Conservation (phyloP, 2,888 invertebrate species). For the Drosophila mulleri region DNA sequence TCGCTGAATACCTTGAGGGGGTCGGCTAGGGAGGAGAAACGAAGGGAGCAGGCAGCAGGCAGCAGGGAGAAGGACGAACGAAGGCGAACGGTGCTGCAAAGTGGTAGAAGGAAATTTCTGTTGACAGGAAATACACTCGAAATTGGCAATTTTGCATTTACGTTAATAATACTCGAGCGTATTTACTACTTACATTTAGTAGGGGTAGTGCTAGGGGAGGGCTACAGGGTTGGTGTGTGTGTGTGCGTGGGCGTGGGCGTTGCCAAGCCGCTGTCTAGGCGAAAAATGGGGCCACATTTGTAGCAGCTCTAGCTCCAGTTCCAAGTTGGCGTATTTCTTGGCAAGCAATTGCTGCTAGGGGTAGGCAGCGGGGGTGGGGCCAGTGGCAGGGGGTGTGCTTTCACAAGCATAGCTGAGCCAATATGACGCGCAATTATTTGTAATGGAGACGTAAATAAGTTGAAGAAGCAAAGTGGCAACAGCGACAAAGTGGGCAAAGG, state of each 20-base stretch:
- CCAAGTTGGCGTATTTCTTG: slow-evolving; percentile 30
- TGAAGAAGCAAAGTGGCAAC: slow-evolving; percentile 81
- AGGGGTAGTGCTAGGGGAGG: background rate
- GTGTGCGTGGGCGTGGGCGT: slow-evolving; percentile 24
- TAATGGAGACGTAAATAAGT: slow-evolving; percentile 83
- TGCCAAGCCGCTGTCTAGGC: slow-evolving; percentile 60
- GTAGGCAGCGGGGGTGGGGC: background rate
- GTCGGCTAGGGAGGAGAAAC: background rate
- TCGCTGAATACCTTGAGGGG: slow-evolving; percentile 43
- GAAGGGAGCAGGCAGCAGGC: too few species aligned
- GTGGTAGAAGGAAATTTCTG: slow-evolving; percentile 78
- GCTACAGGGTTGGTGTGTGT: background rate
- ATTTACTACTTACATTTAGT: slow-evolving; percentile 79
- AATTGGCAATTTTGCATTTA: slow-evolving; percentile 85
- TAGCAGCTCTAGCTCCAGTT: slow-evolving; percentile 16
- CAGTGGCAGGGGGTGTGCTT: slow-evolving; percentile 9
- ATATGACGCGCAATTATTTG: slow-evolving; percentile 85
- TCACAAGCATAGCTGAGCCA: slow-evolving; percentile 75
- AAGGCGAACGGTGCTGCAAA: background rate
- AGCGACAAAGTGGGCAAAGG: slow-evolving; percentile 64
- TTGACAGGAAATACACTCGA: slow-evolving; percentile 85
- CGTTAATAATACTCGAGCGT: slow-evolving; percentile 85
- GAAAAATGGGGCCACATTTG: slow-evolving; percentile 58
- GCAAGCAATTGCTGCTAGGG: slow-evolving; percentile 20
- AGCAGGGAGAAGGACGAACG: background rate